Conservation (phyloP, 2,888 invertebrate genomes). For the Pseudeuparius sepicola region DNA sequence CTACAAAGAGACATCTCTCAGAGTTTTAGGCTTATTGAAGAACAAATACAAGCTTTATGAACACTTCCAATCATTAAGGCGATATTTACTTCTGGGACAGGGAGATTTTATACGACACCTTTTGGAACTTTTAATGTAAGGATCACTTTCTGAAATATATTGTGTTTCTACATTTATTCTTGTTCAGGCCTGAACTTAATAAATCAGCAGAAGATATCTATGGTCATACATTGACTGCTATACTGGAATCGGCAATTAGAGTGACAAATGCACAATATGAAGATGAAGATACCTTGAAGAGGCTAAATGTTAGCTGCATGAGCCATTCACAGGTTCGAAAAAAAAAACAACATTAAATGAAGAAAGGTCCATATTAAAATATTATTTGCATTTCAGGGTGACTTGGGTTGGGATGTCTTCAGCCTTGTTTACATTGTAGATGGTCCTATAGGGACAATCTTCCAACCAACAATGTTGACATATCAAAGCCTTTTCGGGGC, state of each 20-base stretch:
- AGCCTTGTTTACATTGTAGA: conserved; percentile 78
- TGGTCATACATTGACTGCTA: conserved; percentile 77
- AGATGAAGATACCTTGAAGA: conserved; percentile 78
- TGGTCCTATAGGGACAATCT: conserved; percentile 80
- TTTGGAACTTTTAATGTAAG: conserved; percentile 83
- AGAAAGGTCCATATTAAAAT: too few species aligned
- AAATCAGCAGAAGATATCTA: conserved; percentile 79
- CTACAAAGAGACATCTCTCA: conserved; percentile 76
- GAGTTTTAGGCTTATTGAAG: conserved; percentile 76
- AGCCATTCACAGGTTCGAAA: conserved; percentile 34
- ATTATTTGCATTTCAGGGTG: conserved; percentile 54
- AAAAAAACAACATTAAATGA: too few species aligned
- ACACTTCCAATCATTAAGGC: conserved; percentile 82
- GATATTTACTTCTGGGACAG: conserved; percentile 86
- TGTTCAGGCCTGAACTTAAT: conserved; percentile 69
- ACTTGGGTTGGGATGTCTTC: conserved; percentile 74
- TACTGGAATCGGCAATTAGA: conserved; percentile 76
- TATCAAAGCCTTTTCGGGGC: conserved; percentile 81
- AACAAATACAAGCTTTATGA: conserved; percentile 81
- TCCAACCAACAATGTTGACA: conserved; percentile 61
- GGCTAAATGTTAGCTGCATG: conserved; percentile 64
- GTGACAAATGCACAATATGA: conserved; percentile 93
- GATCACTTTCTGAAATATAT: conserved; percentile 21
- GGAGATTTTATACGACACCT: conserved; percentile 93
- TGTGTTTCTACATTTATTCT: conserved; percentile 7